phyloP scores from a whole-genome alignment of 2,113 vertebrate species.

The Aphyosemion australe region DNA sequence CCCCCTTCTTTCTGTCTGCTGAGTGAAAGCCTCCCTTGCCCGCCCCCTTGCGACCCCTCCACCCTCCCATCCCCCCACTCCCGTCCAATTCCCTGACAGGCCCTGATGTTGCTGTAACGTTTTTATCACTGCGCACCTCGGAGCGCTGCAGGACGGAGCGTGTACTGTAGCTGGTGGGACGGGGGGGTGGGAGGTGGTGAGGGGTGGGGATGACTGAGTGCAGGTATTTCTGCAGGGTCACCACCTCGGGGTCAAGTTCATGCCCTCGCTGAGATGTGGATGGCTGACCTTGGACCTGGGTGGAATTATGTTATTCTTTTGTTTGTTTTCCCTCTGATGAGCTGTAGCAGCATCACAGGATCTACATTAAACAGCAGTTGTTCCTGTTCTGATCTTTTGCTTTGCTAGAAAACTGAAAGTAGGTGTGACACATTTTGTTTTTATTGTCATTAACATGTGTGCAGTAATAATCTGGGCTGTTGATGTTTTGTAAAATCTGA shows the following conservation, averaged over 20 bases:
- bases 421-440: slow-evolving; percentile 22
- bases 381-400: slow-evolving; percentile 29
- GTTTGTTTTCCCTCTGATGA: not conserved
- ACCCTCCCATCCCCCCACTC: not conserved
- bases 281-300: slow-evolving; percentile 58
- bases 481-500: slow-evolving; percentile 7
- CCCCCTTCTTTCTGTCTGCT: slow-evolving; percentile 44
- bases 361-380: slow-evolving; percentile 27
- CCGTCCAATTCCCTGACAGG: slow-evolving; percentile 51
- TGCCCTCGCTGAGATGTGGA: slow-evolving; percentile 41
- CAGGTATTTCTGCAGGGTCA: slow-evolving; percentile 39
- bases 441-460: slow-evolving; percentile 27
- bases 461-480: slow-evolving; percentile 7
- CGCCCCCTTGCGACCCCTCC: slow-evolving; percentile 13
- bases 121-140: slow-evolving; percentile 58
- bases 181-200: not conserved
- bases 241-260: slow-evolving; percentile 53
- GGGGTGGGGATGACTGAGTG: slow-evolving; percentile 2
- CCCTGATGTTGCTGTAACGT: slow-evolving; percentile 53
- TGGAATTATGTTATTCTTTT: slow-evolving; percentile 18
- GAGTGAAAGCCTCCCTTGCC: slow-evolving; percentile 60
- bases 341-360: slow-evolving; percentile 1
- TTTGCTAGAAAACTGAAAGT: slow-evolving; percentile 32
- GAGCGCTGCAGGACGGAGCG: slow-evolving; percentile 38
- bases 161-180: slow-evolving; percentile 13